Percentiles rank a stretch among this genome's conserved stretches.
These are phyloP conservation scores for Octodon degus DNA, from an alignment of 2,113 vertebrate genomes.

Conservation along the genomic window DNA sequence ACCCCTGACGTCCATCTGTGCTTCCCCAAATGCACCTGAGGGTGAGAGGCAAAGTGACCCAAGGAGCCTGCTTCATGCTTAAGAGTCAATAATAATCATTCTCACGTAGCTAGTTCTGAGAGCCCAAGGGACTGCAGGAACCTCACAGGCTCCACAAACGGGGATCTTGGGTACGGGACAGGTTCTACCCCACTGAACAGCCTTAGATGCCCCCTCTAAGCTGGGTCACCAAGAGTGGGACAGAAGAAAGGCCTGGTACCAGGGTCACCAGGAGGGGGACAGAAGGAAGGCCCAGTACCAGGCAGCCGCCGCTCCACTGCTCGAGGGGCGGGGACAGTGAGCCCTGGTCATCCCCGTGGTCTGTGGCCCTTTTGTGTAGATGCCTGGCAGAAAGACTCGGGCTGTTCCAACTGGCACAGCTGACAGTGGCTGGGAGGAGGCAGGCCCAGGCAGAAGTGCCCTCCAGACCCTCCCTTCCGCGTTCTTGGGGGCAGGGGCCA, in stretches of 20 bases:
- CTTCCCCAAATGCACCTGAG: neutral
- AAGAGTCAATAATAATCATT: neutral
- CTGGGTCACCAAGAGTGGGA: neutral
- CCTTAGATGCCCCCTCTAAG: neutral
- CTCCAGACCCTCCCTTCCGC: neutral
- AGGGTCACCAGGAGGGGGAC: neutral
- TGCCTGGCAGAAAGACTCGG: slow-evolving; percentile 56
- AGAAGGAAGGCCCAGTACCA: slow-evolving; percentile 38
- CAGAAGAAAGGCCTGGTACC: neutral
- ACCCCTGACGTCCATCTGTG: fast-evolving
- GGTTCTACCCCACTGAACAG: neutral
- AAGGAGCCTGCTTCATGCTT: fast-evolving
- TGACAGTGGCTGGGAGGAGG: slow-evolving; percentile 50
- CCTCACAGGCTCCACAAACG: neutral
- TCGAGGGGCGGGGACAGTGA: slow-evolving; percentile 31
- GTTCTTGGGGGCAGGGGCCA: slow-evolving; percentile 19
- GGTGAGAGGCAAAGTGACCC: neutral
- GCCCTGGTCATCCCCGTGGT: slow-evolving; percentile 4
- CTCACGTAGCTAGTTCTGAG: neutral
- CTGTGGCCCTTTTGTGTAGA: slow-evolving; percentile 79
- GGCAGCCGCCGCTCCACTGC: slow-evolving; percentile 67
- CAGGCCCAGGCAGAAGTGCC: neutral
- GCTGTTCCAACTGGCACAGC: slow-evolving; percentile 62
- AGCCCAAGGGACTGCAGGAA: too few relatives aligned
- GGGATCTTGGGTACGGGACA: neutral